A percentile compares a stretch with the other conserved stretches of the same genome.
Conservation (phyloP, 2,888 invertebrate species). For the Cremastinae sp. region DNA sequence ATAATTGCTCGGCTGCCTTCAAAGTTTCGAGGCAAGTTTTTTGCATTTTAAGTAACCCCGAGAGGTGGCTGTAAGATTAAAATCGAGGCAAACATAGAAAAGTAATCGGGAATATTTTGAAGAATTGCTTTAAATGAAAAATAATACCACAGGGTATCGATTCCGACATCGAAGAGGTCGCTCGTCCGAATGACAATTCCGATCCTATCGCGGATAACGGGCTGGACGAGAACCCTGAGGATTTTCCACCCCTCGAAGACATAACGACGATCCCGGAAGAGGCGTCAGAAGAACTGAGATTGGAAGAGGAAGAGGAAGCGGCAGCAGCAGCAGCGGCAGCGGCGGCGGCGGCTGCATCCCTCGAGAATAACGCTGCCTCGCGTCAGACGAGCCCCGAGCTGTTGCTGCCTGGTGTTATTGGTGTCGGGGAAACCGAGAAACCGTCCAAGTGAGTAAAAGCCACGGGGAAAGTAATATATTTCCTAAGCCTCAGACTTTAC, state of each 20-base stretch:
- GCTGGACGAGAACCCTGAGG: slow-evolving; percentile 74
- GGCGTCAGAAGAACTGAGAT: slow-evolving; percentile 83
- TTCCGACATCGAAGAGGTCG: slow-evolving; percentile 93
- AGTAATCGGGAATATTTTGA: no score
- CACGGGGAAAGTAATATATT: slow-evolving; percentile 18
- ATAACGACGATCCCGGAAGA: slow-evolving; percentile 81
- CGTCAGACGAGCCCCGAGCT: slow-evolving; percentile 55
- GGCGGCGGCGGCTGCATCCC: slow-evolving; percentile 61
- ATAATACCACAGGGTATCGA: slow-evolving; percentile 88
- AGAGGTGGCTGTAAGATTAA: no score
- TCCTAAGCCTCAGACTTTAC: slow-evolving; percentile 22
- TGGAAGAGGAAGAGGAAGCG: slow-evolving; percentile 80
- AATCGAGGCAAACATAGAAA: no score
- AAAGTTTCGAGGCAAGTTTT: background rate
- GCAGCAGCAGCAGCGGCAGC: slow-evolving; percentile 74
- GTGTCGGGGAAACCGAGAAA: slow-evolving; percentile 52
- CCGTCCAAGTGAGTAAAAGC: slow-evolving; percentile 59
- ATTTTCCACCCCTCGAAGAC: slow-evolving; percentile 76
- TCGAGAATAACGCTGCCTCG: slow-evolving; percentile 47
- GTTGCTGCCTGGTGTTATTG: slow-evolving; percentile 52
- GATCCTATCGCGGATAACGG: slow-evolving; percentile 77
- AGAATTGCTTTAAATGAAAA: background rate
- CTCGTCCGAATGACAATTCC: slow-evolving; percentile 85
- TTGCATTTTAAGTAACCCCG: no score
- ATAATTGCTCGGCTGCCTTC: background rate